Base-by-base conservation (phyloP, 1,140 invertebrate genomes). In the Aleiodes sp. region DNA sequence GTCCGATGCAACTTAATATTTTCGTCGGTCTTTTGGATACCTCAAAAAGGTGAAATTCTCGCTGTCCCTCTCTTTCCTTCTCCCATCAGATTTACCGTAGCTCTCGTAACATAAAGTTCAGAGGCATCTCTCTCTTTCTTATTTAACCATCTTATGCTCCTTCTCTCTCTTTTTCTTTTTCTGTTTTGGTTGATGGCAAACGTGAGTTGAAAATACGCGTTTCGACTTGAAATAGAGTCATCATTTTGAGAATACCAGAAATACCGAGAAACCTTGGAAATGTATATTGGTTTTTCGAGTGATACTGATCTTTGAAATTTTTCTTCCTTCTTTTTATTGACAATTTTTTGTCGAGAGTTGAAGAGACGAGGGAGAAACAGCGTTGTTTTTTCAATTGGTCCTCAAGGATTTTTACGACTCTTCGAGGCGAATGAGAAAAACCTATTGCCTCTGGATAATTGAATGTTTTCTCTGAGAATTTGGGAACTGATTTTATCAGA, bases 1-100 rank as follows among this genome's bases (percentile, higher is more conserved):
- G 52, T 64, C 64, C 68, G 75, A 72, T 79, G 79, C 78, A 80
- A 80, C 76, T 78, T 79, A 80, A 82, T 82, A 80, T 80, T 80
- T 80, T 76, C 60, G 63, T 65, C 70, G 63, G 69, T 52, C 69
- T 69, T 62, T 57, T 28, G 26, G 52, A 70, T 62, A 71, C 70
- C 75, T 75, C 72, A 74, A 76, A 79, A 70, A n/a, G 41, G 14
- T 14, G 9, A 19, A 46, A 12, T 19, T 19, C n/a, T 7, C 41
- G 16, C 41, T 19, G 7, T 12, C 24, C 10, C 24, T 14, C 16
- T 14, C n/a, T 9, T 16, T 43, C n/a, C 12, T 4, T n/a, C 16
- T 12, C 71, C 46, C 68, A 70, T 73, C 71, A 73, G 76, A 77
- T 79, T 76, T 77, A 79, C 70, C 60, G 71, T 46, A 74, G 70